Percentiles rank a stretch among this genome's conserved stretches.
Conservation (phyloP, 2,113 vertebrate genomes). For the Larimichthys polyactis region DNA sequence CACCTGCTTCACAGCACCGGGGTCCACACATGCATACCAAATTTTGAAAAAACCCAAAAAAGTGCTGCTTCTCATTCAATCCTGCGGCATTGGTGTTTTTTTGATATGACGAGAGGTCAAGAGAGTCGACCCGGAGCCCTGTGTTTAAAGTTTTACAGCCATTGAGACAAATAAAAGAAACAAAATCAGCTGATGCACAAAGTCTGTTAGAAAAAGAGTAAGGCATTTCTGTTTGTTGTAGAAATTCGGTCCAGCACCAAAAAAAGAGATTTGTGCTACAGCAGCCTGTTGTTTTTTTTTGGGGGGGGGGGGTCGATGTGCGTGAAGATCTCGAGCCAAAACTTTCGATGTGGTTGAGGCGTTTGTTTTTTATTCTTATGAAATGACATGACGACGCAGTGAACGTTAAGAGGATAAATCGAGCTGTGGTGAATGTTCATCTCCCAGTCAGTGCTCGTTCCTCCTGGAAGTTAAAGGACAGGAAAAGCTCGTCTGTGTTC, state of each 20-base stretch:
- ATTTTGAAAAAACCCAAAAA: not conserved
- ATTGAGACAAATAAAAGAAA: constrained; percentile 59
- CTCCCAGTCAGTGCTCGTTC: not conserved
- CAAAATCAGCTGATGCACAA: constrained; percentile 78
- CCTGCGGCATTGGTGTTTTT: constrained; percentile 39
- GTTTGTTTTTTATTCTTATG: not conserved
- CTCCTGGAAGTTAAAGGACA: not conserved
- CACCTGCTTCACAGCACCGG: constrained; percentile 53
- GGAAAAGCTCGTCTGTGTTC: not conserved
- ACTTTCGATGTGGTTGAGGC: not conserved
- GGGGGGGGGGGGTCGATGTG: constrained; percentile 45
- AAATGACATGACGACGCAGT: constrained; percentile 10
- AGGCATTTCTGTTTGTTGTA: constrained; percentile 88
- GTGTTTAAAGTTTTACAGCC: constrained; percentile 61
- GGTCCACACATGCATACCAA: constrained; percentile 51
- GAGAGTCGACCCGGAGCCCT: constrained; percentile 66
- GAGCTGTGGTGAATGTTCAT: constrained; percentile 25
- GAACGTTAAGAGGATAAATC: constrained; percentile 16
- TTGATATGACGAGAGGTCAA: constrained; percentile 64
- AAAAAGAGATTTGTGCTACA: constrained; percentile 69
- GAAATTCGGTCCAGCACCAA: constrained; percentile 88
- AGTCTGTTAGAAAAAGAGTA: constrained; percentile 87
- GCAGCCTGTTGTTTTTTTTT: constrained; percentile 57
- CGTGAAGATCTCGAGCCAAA: constrained; percentile 21
- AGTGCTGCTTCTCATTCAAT: constrained; percentile 53